Conservation (phyloP, 2,888 invertebrate genomes). For the Caenorhabditis sp. region DNA sequence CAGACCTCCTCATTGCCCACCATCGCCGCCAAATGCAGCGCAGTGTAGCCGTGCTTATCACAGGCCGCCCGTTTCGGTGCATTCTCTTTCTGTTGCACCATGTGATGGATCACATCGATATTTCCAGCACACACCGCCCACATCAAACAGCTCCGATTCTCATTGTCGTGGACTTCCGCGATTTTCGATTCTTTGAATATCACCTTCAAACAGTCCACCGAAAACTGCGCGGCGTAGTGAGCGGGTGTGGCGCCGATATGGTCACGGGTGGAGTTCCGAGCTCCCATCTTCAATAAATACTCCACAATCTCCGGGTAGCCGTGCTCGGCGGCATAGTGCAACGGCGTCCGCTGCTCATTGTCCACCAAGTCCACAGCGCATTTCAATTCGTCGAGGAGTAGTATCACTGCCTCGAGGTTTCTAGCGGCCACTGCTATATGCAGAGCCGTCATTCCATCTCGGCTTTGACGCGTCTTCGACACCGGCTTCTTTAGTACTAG, state of each 20-base stretch:
- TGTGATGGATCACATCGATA: constrained; percentile 69
- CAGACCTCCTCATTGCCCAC: constrained; percentile 77
- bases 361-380: constrained; percentile 70
- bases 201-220: constrained; percentile 63
- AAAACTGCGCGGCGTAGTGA: constrained; percentile 81
- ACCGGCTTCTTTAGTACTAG: constrained; percentile 68
- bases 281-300: constrained; percentile 63
- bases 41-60: constrained; percentile 73
- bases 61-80: constrained; percentile 68
- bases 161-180: constrained; percentile 77
- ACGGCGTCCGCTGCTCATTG: constrained; percentile 76
- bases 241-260: constrained; percentile 77
- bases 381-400: constrained; percentile 70
- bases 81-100: constrained; percentile 63
- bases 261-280: constrained; percentile 58
- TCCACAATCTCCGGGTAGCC: constrained; percentile 72
- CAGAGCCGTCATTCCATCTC: constrained; percentile 74
- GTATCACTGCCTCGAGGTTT: constrained; percentile 73
- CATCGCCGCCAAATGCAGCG: constrained; percentile 81
- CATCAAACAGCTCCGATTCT: constrained; percentile 80
- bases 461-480: constrained; percentile 56
- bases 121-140: constrained; percentile 82
- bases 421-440: constrained; percentile 81
- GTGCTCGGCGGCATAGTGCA: constrained; percentile 77
- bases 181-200: constrained; percentile 56